phyloP scores from a whole-genome alignment of 1,140 invertebrate species.

The Brachionus sp. region DNA sequence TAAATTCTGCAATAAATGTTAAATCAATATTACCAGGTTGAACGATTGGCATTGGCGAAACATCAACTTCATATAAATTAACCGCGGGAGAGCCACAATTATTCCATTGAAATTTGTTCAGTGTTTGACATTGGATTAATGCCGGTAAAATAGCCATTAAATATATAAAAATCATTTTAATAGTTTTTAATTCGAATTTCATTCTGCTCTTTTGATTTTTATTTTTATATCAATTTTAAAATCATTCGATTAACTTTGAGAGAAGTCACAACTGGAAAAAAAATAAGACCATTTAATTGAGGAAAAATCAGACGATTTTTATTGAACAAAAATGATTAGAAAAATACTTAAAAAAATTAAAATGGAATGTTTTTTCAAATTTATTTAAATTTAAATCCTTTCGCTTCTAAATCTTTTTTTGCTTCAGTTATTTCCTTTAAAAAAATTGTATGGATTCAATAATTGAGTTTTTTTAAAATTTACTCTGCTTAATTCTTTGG shows the following conservation, averaged over 20 bases:
- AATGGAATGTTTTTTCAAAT: not conserved
- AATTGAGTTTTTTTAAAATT: not conserved
- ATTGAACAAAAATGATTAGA: not conserved
- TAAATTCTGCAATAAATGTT: not conserved
- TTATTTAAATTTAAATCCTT: conserved; percentile 45
- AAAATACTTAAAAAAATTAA: not conserved
- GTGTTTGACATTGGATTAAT: conserved; percentile 1
- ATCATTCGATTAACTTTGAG: not conserved
- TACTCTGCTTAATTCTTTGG: conserved; percentile 15
- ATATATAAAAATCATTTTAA: conserved; percentile 4
- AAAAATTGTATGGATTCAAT: too few species aligned
- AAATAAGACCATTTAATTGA: not conserved
- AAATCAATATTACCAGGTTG: conserved; percentile 29
- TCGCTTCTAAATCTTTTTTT: conserved; percentile 31
- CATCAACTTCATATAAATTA: not conserved
- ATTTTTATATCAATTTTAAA: not conserved
- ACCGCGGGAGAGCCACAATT: conserved; percentile 35
- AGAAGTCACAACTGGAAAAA: not conserved
- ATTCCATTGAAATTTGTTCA: conserved; percentile 42
- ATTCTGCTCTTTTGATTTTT: not conserved
- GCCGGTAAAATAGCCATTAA: not conserved
- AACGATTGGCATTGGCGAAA: conserved; percentile 39
- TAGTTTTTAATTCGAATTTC: not conserved
- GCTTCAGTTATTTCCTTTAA: conserved; percentile 29
- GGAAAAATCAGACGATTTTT: not conserved